Percentiles rank a stretch among this genome's conserved stretches.
phyloP scores from a whole-genome alignment of 2,888 invertebrate genomes.

The Melipona beecheii region DNA sequence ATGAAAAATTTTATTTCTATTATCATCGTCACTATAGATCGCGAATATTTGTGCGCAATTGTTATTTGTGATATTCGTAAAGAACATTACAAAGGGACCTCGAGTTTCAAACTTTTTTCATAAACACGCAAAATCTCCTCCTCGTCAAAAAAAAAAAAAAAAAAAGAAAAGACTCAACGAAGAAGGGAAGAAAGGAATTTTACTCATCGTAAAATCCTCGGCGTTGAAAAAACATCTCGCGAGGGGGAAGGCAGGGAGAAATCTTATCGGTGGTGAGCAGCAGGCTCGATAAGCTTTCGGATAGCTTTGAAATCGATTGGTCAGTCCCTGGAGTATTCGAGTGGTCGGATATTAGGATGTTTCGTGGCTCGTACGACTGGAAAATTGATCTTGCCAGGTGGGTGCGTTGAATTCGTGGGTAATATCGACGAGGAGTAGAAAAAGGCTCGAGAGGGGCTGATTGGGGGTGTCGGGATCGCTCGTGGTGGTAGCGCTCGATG shows the following conservation, averaged over 20 bases:
- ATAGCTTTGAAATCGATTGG: slow-evolving; percentile 33
- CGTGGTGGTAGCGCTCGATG: slow-evolving; percentile 1
- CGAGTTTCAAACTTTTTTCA: no score
- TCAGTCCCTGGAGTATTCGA: slow-evolving; percentile 1
- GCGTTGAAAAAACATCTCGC: not conserved
- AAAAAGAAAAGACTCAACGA: not conserved
- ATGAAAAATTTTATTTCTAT: no score
- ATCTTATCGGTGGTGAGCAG: not conserved
- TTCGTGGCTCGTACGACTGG: slow-evolving; percentile 2
- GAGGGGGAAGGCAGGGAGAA: not conserved
- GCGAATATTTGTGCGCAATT: no score
- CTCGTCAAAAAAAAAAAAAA: no score
- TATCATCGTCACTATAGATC: no score
- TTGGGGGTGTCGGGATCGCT: not conserved
- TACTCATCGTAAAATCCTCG: not conserved
- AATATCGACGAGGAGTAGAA: slow-evolving; percentile 40
- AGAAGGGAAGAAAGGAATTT: not conserved
- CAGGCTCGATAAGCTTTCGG: slow-evolving; percentile 31
- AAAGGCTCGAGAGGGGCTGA: not conserved
- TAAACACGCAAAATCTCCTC: no score
- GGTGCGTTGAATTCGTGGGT: slow-evolving; percentile 39
- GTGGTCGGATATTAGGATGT: slow-evolving; percentile 59
- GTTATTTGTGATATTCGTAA: no score
- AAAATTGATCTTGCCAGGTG: slow-evolving; percentile 50
- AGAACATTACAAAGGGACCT: no score